Evolutionary conservation across 2,888 invertebrate species (phyloP).

Genomic region (Troilus luridus): DNA sequence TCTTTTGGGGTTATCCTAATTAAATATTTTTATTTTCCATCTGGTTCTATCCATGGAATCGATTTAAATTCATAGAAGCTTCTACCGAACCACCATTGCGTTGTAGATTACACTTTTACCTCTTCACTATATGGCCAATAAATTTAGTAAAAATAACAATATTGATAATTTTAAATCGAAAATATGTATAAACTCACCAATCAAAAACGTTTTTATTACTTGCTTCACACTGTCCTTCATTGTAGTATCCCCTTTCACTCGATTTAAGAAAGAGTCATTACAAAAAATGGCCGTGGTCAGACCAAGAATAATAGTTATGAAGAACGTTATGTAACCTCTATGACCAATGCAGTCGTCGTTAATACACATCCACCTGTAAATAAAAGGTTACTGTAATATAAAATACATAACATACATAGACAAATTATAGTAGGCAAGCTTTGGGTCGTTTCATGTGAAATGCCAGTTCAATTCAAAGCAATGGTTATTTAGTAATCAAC

Average conservation of each 20-base stretch:
- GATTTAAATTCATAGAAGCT: too few species aligned
- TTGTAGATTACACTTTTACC: too few species aligned
- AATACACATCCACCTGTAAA: slow-evolving; percentile 23
- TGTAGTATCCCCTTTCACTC: not conserved
- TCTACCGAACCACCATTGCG: too few species aligned
- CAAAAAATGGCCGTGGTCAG: slow-evolving; percentile 25
- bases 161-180: not conserved
- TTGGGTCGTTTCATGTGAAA: too few species aligned
- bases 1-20: too few species aligned
- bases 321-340: not conserved
- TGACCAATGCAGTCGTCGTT: slow-evolving; percentile 16
- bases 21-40: too few species aligned
- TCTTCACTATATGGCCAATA: too few species aligned
- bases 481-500: too few species aligned
- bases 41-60: too few species aligned
- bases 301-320: slow-evolving; percentile 11
- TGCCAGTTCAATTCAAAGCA: too few species aligned
- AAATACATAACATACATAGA: too few species aligned
- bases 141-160: not conserved
- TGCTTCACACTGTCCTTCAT: slow-evolving; percentile 19
- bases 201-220: not conserved
- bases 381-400: not conserved
- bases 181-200: not conserved
- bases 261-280: not conserved
- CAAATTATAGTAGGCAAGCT: too few species aligned